These are phyloP conservation scores for Myiotriccus ornatus DNA, from an alignment of 2,797 vertebrate species.

Conservation along the genomic window DNA sequence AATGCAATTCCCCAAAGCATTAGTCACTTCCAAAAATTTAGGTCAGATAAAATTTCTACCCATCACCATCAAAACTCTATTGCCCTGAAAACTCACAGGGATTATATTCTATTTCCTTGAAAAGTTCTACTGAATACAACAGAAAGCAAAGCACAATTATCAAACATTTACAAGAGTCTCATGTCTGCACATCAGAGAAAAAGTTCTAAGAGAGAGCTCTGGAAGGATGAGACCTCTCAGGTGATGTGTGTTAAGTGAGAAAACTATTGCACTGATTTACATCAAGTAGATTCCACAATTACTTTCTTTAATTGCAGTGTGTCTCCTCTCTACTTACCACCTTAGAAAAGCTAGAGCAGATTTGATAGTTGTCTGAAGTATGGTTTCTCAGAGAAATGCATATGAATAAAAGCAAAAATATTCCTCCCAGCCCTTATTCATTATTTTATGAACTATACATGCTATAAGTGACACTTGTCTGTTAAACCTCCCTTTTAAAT, in stretches of 20 bases:
- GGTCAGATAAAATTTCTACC: slow-evolving; percentile 38
- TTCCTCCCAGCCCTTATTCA: background rate
- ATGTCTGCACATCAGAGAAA: background rate
- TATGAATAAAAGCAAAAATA: background rate
- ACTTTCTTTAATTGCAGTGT: background rate
- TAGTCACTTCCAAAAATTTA: slow-evolving; percentile 26
- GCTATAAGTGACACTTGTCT: slow-evolving; percentile 31
- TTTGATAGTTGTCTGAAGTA: background rate
- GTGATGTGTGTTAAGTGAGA: background rate
- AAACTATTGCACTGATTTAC: background rate
- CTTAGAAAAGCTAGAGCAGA: background rate
- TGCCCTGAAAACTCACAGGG: slow-evolving; percentile 41
- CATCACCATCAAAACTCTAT: slow-evolving; percentile 51
- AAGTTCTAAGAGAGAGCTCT: background rate
- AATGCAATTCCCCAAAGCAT: slow-evolving; percentile 1
- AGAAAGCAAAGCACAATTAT: slow-evolving; percentile 1
- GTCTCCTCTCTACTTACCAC: background rate
- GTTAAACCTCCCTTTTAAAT: slow-evolving; percentile 49
- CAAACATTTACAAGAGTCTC: background rate
- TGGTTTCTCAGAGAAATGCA: slow-evolving; percentile 19
- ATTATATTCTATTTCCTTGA: slow-evolving; percentile 9
- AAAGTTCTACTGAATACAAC: background rate
- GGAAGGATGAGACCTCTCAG: background rate
- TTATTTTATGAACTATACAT: slow-evolving; percentile 10
- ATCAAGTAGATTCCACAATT: accelerated